Base-by-base conservation (phyloP, 1,140 invertebrate genomes). In the Schlechtendalia chinensis region DNA sequence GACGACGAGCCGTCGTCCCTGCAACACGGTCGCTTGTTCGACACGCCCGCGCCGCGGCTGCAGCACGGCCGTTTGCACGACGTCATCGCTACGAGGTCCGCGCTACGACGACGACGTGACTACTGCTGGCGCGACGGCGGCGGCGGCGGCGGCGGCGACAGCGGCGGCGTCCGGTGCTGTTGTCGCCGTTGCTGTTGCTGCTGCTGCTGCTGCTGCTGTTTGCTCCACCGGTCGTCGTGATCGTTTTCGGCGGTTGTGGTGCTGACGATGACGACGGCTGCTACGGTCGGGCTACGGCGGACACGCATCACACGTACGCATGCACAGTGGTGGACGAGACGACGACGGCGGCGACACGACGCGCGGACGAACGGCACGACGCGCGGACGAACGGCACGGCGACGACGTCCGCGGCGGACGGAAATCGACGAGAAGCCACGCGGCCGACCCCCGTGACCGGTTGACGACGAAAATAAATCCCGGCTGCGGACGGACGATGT, bases 11-110 rank as follows among this genome's bases (percentile, higher is more conserved):
- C 54, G 74, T 61, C 74, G 61, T 80, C 75, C 54, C 74, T 58
- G 75, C 75, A 79, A 58, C 75, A 79, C 58, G 45, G 75, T 14
- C 75, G 58, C 16, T 79, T 79, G 75, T 79, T 79, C 56, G 75
- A 45, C 5, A 79, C 75, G 39, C 75, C 75, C 56, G 72, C 29
- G 32, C 53, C 54, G 75, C 75, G 75, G 58, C 75, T 79, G 69
- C 65, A 81, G 22, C 50, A 79, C 53, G 58, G 67, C 27, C 71
- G 65, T 47, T 59, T 82, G 54, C 65, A 81, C 47, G 81, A 85
- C 86, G 86, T 85, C 85, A 85, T 84, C 85, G 85, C 83, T 86
- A 86, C 84, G 86, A 86, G 72, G 87, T 87, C 85, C 86, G 86
- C 86, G 86, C 85, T 85, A 86, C 86, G 85, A 85, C 83, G 83